A percentile compares a stretch with the other conserved stretches of the same genome.
Conservation (phyloP, 2,797 vertebrate genomes). For the Danio jaintianensis region DNA sequence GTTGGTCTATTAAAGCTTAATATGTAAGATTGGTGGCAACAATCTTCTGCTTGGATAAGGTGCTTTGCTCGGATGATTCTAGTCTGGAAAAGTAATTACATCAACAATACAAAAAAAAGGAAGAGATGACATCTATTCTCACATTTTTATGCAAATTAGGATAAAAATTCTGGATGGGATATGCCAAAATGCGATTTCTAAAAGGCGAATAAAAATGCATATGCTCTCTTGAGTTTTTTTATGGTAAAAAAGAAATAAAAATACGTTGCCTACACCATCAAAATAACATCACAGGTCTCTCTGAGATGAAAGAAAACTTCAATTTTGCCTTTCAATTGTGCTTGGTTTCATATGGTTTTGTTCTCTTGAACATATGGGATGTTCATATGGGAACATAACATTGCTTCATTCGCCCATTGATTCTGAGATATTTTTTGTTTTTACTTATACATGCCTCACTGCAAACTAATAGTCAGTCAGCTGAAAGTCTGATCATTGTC, state of each 20-base stretch:
- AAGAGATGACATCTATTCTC: neutral
- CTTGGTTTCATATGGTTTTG: neutral
- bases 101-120: neutral
- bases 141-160: neutral
- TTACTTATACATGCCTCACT: too few relatives aligned
- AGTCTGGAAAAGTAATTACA: neutral
- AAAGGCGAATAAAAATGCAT: neutral
- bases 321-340: neutral
- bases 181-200: neutral
- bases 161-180: neutral
- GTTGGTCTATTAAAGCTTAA: neutral
- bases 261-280: too few relatives aligned
- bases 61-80: conserved; percentile 5
- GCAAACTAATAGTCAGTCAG: too few relatives aligned
- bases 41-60: conserved; percentile 2
- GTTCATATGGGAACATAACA: too few relatives aligned
- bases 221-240: neutral
- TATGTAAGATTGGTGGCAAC: neutral
- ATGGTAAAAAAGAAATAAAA: too few relatives aligned
- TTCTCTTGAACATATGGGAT: neutral
- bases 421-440: neutral
- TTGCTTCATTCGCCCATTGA: neutral
- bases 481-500: neutral
- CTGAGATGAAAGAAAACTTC: too few relatives aligned
- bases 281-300: too few relatives aligned